These are phyloP conservation scores for Guaruba guarouba DNA, from an alignment of 2,113 vertebrate genomes.

Conservation along the genomic window DNA sequence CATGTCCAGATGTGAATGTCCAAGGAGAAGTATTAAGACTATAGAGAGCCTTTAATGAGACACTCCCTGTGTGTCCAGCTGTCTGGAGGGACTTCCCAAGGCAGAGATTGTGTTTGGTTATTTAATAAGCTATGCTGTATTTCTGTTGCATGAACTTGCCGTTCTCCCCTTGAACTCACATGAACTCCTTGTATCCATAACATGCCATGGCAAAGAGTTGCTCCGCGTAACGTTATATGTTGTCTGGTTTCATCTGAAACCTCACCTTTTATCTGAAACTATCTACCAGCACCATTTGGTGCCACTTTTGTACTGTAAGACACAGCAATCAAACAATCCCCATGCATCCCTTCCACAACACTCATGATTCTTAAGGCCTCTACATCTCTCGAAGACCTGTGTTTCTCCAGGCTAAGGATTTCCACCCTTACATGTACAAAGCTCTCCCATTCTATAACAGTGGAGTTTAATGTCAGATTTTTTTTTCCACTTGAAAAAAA, in stretches of 20 bases:
- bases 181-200: neutral
- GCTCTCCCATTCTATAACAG: neutral
- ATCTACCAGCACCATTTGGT: neutral
- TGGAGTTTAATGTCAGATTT: neutral
- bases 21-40: neutral
- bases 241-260: neutral
- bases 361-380: rapidly evolving
- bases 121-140: neutral
- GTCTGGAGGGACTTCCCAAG: neutral
- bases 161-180: neutral
- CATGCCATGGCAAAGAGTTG: neutral
- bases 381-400: neutral
- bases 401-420: neutral
- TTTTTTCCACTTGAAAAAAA: neutral
- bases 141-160: neutral
- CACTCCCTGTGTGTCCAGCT: neutral
- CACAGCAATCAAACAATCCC: rapidly evolving
- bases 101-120: neutral
- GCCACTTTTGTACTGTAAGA: neutral
- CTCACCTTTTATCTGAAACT: neutral
- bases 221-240: rapidly evolving
- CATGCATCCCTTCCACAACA: neutral
- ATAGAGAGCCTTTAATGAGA: neutral
- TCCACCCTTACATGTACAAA: neutral
- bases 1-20: neutral